Evolutionary conservation across 2,888 invertebrate species (phyloP), one percentile per base, ranked within the genome.

Genomic region (Napeogenes sylphis): DNA sequence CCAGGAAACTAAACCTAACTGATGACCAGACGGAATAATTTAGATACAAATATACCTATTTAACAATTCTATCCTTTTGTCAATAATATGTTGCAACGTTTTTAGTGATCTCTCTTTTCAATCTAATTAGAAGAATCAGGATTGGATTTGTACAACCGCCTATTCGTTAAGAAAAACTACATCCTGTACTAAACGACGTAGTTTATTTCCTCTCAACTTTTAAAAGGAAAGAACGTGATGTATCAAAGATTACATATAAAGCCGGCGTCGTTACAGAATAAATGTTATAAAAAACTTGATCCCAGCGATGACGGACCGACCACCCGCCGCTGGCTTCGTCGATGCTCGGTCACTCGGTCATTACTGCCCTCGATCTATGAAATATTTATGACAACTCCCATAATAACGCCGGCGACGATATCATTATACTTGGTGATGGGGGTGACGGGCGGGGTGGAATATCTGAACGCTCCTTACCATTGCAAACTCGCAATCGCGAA

Each of bases 401-500:
- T 87, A 87, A 91, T 89, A 90, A 86, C 87, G 85, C 81, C 82
- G 84, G 84, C 88, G 87, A 87, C 87, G 90, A 86, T 86, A 87
- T 89, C 91, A 91, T 91, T 91, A 92, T 91, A 91, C 91, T 91
- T 91, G 90, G 90, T 91, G 91, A 91, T 92, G 85, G 88, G 91
- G 88, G 90, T 80, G 88, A 80, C 83, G 83, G 88, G 86, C 79
- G 89, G 85, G 90, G 89, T 78, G 90, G 92, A 91, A 91, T 90
- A 82, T 91, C 89, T 87, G 87, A 89, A 83, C 85, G 85, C 88
- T 90, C 77, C 85, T 90, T 90, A 89, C 87, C 86, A 88, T 88
- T 89, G 89, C 90, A 86, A 89, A 90, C 85, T 86, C 87, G 85
- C 85, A 80, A 82, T 80, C 82, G 81, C 76, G 75, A 73, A 75